These are phyloP conservation scores for Lophius piscatorius DNA, from an alignment of 2,113 vertebrate genomes.

Conservation along the genomic window DNA sequence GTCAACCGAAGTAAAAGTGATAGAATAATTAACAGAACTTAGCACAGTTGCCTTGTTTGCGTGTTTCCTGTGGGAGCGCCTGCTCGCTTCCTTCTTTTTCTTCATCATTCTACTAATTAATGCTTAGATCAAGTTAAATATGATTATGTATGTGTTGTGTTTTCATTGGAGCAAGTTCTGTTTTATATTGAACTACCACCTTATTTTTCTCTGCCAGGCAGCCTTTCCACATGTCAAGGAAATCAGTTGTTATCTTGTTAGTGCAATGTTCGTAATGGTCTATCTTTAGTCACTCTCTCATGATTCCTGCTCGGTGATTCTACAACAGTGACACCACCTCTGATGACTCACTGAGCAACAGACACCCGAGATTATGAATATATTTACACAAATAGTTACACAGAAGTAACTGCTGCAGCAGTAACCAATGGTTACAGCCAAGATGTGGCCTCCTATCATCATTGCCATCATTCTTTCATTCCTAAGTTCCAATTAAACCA, in stretches of 20 bases:
- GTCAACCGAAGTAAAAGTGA: not conserved
- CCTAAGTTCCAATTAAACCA: conserved; percentile 49
- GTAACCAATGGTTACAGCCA: conserved; percentile 72
- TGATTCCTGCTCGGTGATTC: conserved; percentile 57
- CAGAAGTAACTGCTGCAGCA: conserved; percentile 61
- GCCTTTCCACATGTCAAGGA: conserved; percentile 56
- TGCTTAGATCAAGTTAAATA: not conserved
- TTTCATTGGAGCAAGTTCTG: conserved; percentile 7
- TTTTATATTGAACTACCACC: not conserved
- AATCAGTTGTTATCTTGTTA: conserved; percentile 71
- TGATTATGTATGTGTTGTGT: not conserved
- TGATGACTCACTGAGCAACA: conserved; percentile 72
- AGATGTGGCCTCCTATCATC: conserved; percentile 48
- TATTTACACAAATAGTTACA: conserved; percentile 74
- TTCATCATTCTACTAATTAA: too few relatives aligned
- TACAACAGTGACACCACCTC: conserved; percentile 60
- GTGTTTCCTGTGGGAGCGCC: not conserved
- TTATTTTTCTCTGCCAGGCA: conserved; percentile 24
- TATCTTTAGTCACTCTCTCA: conserved; percentile 70
- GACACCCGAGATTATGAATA: conserved; percentile 75
- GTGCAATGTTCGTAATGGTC: conserved; percentile 56
- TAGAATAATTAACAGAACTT: not conserved
- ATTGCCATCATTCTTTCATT: conserved; percentile 45
- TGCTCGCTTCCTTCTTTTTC: too few relatives aligned
- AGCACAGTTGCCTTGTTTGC: conserved; percentile 1